Percentiles rank a stretch among this genome's conserved stretches.
These are phyloP conservation scores for Melanocharis versteri DNA, from an alignment of 2,113 vertebrate species.

Conservation along the genomic window DNA sequence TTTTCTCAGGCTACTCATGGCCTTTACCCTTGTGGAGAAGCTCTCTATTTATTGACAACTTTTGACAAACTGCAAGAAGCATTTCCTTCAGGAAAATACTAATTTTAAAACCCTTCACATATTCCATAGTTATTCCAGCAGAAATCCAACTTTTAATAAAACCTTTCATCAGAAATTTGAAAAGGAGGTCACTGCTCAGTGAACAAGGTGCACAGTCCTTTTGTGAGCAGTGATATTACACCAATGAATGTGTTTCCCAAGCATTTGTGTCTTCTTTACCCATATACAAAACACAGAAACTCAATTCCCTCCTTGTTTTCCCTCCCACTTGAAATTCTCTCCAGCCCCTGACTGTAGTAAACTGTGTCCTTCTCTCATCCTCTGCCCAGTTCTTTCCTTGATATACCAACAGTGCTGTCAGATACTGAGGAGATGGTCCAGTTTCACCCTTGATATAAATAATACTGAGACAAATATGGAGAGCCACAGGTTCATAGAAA, in stretches of 20 bases:
- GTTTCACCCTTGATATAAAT: not conserved
- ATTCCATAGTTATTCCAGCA: not conserved
- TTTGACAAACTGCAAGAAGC: not conserved
- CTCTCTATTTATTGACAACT: not conserved
- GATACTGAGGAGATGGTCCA: not conserved
- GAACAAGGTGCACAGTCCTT: not conserved
- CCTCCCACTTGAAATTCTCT: not conserved
- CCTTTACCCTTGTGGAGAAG: not conserved
- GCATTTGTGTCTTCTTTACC: not conserved
- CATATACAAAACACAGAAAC: not conserved
- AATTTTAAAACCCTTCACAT: not conserved
- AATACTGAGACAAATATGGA: not conserved
- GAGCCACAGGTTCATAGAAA: not conserved
- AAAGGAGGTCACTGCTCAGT: not conserved
- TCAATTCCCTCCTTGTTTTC: not conserved
- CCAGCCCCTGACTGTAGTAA: not conserved
- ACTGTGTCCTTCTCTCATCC: accelerated
- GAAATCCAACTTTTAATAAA: not conserved
- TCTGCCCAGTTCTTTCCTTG: not conserved
- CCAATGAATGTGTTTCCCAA: not conserved
- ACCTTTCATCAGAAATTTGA: not conserved
- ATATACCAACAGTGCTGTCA: not conserved
- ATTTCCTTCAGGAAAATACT: not conserved
- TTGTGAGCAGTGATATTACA: not conserved
- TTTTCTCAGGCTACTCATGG: not conserved